These are phyloP conservation scores for Sebastes wilsoni DNA, from an alignment of 2,797 vertebrate genomes.

Conservation along the genomic window DNA sequence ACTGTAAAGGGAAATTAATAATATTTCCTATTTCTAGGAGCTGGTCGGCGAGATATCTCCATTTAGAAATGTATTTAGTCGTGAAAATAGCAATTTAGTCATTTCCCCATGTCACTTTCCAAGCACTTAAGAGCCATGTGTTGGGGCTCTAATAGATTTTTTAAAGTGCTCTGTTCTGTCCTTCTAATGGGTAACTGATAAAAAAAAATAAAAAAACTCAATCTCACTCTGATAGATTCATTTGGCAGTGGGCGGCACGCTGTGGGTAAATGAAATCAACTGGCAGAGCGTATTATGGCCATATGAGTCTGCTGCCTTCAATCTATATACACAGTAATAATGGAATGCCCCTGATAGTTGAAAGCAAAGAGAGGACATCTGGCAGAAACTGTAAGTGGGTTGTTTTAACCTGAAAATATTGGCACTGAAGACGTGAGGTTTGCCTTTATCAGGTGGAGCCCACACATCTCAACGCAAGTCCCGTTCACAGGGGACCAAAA, in stretches of 20 bases:
- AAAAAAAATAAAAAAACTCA: conserved; percentile 35
- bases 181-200: conserved; percentile 78
- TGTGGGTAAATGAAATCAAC: conserved; percentile 79
- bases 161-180: conserved; percentile 71
- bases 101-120: conserved; percentile 76
- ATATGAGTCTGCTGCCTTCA: conserved; percentile 68
- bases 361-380: conserved; percentile 60
- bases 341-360: conserved; percentile 63
- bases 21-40: conserved; percentile 36
- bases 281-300: conserved; percentile 60
- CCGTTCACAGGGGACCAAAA: conserved; percentile 15
- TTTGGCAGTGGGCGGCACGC: conserved; percentile 64
- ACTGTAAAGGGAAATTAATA: conserved; percentile 52
- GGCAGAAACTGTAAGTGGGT: conserved; percentile 61
- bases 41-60: conserved; percentile 45
- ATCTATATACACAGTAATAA: conserved; percentile 73
- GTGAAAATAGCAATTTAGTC: conserved; percentile 74
- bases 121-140: conserved; percentile 69
- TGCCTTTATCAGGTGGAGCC: conserved; percentile 52
- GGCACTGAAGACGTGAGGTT: conserved; percentile 42
- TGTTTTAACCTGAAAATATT: conserved; percentile 56
- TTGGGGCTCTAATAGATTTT: conserved; percentile 76
- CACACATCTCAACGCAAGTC: conserved; percentile 21
- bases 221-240: conserved; percentile 76
- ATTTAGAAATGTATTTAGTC: conserved; percentile 70